Evolutionary conservation across 2,888 invertebrate genomes (phyloP).

Genomic region (Lordiphosa andalusiaca): DNA sequence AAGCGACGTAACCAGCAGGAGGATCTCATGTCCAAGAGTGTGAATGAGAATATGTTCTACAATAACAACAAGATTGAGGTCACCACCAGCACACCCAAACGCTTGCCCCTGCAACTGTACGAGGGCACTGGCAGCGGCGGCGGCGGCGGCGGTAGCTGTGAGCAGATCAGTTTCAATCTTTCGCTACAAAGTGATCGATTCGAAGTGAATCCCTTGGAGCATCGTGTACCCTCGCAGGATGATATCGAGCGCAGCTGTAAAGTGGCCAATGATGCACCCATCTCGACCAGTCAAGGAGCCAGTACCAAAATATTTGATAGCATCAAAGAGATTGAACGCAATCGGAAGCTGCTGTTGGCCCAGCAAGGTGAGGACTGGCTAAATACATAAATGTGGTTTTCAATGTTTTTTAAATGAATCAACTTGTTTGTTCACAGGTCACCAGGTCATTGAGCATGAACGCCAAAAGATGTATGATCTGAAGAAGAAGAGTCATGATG

Average conservation of each 20-base stretch:
- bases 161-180: conserved; percentile 77
- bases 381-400: too few relatives aligned
- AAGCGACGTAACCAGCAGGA: conserved; percentile 66
- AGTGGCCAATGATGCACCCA: conserved; percentile 91
- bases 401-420: too few relatives aligned
- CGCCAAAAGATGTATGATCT: conserved; percentile 91
- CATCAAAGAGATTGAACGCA: conserved; percentile 93
- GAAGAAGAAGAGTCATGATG: conserved; percentile 92
- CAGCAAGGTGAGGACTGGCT: conserved; percentile 87
- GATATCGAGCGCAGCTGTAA: conserved; percentile 93
- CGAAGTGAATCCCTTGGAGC: conserved; percentile 79
- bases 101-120: conserved; percentile 66
- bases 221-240: conserved; percentile 87
- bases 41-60: conserved; percentile 79
- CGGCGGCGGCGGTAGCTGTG: conserved; percentile 51
- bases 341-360: conserved; percentile 90
- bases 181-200: conserved; percentile 80
- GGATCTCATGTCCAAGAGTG: conserved; percentile 78
- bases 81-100: conserved; percentile 72
- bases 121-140: conserved; percentile 48
- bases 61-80: conserved; percentile 78
- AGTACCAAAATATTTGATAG: conserved; percentile 91
- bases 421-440: conserved; percentile 82
- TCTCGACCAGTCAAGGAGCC: conserved; percentile 85
- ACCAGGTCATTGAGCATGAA: conserved; percentile 95